Evolutionary conservation across 2,888 invertebrate genomes (phyloP).

Genomic region (Diadegma fenestrale): DNA sequence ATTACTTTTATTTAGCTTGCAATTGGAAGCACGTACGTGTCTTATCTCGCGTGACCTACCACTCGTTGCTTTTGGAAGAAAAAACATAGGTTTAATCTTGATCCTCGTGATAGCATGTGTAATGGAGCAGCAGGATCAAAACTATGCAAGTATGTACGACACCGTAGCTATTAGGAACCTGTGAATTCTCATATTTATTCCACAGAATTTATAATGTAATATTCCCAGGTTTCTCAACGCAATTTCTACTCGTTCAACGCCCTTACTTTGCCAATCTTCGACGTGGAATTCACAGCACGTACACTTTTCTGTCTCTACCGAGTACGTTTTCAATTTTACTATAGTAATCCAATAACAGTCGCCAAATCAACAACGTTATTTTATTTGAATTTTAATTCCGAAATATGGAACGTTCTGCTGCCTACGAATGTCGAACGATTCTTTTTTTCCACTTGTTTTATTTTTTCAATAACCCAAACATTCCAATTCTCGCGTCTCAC

Average conservation of each 20-base stretch:
- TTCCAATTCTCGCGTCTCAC: too few species aligned
- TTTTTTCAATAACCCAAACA: not conserved
- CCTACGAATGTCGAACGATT: not conserved
- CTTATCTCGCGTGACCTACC: not conserved
- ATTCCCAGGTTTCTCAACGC: conserved; percentile 40
- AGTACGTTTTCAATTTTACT: conserved; percentile 24
- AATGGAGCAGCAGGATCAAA: not conserved
- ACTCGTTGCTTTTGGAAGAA: conserved; percentile 3
- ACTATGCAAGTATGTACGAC: conserved; percentile 24
- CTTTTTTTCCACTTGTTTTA: too few species aligned
- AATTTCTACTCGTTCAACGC: conserved; percentile 32
- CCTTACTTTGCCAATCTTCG: conserved; percentile 6
- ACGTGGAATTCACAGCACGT: conserved; percentile 37
- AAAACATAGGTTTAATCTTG: not conserved
- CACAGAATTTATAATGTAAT: conserved; percentile 56
- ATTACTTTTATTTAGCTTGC: conserved; percentile 9
- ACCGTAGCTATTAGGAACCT: not conserved
- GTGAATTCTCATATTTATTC: conserved; percentile 25
- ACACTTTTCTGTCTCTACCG: not conserved
- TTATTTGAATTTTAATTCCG: not conserved
- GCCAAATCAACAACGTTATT: not conserved
- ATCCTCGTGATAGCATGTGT: not conserved
- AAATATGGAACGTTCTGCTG: not conserved
- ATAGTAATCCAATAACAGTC: conserved; percentile 10
- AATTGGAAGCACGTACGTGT: not conserved